Evolutionary conservation across 2,113 vertebrate species (phyloP).

Genomic region (Amia ocellicauda): DNA sequence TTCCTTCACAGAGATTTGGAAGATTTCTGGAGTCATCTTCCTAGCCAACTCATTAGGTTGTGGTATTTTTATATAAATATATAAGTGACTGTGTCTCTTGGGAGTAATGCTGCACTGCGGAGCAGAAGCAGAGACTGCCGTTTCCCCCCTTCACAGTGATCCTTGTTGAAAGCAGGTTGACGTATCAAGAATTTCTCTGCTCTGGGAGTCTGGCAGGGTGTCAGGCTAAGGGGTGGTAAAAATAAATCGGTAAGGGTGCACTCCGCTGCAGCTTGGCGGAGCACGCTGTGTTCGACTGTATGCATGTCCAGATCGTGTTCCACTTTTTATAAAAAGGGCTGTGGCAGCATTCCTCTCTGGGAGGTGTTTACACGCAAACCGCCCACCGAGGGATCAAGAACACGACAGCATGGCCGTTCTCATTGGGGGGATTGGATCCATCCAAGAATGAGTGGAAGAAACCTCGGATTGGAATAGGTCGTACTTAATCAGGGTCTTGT

Average conservation of each 20-base stretch:
- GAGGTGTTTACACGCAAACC: not conserved
- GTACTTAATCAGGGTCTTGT: too few relatives aligned
- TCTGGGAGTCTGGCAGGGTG: constrained; percentile 8
- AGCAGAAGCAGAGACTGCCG: not conserved
- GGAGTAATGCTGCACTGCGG: too few relatives aligned
- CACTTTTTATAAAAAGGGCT: constrained; percentile 63
- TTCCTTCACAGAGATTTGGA: too few relatives aligned
- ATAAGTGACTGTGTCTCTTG: too few relatives aligned
- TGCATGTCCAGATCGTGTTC: constrained; percentile 25
- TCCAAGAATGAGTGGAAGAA: too few relatives aligned
- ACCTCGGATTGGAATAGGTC: too few relatives aligned
- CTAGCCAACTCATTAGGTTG: too few relatives aligned
- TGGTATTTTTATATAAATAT: too few relatives aligned
- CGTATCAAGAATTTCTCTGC: constrained; percentile 32
- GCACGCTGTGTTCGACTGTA: constrained; percentile 11
- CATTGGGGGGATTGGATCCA: too few relatives aligned
- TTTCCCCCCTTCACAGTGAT: constrained; percentile 14
- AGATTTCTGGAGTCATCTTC: too few relatives aligned
- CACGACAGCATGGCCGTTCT: too few relatives aligned
- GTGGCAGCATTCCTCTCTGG: constrained; percentile 39
- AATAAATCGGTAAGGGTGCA: constrained; percentile 23
- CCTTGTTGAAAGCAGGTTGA: constrained; percentile 36
- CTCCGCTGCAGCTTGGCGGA: constrained; percentile 8
- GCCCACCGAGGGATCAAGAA: too few relatives aligned
- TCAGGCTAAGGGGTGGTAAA: constrained; percentile 26